Conservation (phyloP, 2,888 invertebrate species). For the Bombylius major region DNA sequence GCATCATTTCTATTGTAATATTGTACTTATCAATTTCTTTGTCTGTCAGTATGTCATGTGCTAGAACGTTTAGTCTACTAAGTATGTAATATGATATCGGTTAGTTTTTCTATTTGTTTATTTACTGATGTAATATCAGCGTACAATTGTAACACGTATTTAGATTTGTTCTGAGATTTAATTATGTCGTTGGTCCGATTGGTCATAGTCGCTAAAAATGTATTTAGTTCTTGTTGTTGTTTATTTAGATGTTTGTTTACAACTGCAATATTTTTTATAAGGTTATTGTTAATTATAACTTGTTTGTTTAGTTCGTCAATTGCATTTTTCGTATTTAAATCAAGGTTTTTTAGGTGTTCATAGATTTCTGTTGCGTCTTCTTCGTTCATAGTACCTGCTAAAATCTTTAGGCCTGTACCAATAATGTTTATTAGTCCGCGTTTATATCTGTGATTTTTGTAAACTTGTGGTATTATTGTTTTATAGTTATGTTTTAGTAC, state of each 20-base stretch:
- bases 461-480: not conserved
- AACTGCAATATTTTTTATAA: not conserved
- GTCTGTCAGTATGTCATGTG: constrained; percentile 1
- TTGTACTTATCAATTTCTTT: constrained; percentile 2
- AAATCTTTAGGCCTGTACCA: not conserved
- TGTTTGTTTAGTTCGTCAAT: not conserved
- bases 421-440: not conserved
- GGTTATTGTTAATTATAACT: not conserved
- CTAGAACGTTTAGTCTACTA: not conserved
- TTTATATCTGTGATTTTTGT: not conserved
- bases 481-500: not conserved
- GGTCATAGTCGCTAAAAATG: not conserved
- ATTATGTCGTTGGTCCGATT: not conserved
- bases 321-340: not conserved
- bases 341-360: not conserved
- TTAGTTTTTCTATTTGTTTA: constrained; percentile 3
- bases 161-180: not conserved
- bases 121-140: not conserved
- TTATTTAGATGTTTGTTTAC: not conserved
- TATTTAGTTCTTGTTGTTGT: not conserved
- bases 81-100: not conserved
- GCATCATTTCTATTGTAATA: not conserved
- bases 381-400: constrained; percentile 1
- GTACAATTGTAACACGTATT: not conserved
- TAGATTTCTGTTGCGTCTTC: not conserved